Base-by-base conservation (phyloP, 2,888 invertebrate genomes). In the Pomacea canaliculata region DNA sequence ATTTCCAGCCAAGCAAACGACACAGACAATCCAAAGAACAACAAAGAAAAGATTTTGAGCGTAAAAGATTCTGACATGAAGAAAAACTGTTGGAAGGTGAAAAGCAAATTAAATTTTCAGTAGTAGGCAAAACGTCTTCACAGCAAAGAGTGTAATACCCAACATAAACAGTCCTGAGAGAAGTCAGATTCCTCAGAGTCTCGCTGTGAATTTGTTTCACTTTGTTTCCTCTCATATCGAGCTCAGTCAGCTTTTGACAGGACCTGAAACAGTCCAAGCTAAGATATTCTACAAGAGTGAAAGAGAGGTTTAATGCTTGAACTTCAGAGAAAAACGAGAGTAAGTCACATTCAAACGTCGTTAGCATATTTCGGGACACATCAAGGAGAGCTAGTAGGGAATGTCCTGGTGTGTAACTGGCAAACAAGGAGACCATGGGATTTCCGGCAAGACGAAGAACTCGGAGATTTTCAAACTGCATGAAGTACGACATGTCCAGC, bases 21-120 rank as follows among this genome's bases (percentile, higher is more conserved):
- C 37, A 37, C 37, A 37, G 4, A 37, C 3, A 1, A 5, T 5
- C 37, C 37, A 37, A 37, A 37, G 4, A 1, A 37, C 37, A 37
- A 37, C 37, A 5, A 37, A 37, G n/a, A 37, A 37, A 3, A 37
- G 5, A 5, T 37, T 37, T 37, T 5, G 69, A 63, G 23, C 73
- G 73, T 7, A 77, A 65, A 19, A 77, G 49, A 23, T 77, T 73
- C 8, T 68, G 56, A 23, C 77, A 77, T 0, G 77, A 77, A 8
- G 77, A 77, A 13, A 77, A 59, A 59, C 73, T 73, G 48, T 77
- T 65, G 37, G 9, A n/a, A 2, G 77, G 70, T 46, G 73, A 68
- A n/a, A 62, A 13, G 59, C 77, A 77, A n/a, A 27, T 16, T 27
- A 16, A 37, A 7, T 23, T 37, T 48, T 65, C 18, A 19, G 46